Evolutionary conservation across 2,888 invertebrate species (phyloP).

Genomic region (Nephrotoma guestfalica): DNA sequence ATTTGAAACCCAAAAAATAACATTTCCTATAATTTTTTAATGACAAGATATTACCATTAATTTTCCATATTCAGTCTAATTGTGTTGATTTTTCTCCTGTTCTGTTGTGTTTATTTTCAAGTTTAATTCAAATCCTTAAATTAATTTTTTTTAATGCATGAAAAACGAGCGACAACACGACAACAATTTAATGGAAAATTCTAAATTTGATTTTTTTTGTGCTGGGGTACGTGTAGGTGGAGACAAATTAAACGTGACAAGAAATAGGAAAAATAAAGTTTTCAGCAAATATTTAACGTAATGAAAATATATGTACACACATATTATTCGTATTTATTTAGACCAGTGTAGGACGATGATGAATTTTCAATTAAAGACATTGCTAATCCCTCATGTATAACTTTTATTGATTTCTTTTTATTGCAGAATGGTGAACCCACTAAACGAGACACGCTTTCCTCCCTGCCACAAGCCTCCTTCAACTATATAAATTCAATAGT

Average conservation of each 20-base stretch:
- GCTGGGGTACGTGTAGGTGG: background rate
- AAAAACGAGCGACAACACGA: background rate
- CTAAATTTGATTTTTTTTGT: background rate
- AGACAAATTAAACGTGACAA: background rate
- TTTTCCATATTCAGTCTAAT: background rate
- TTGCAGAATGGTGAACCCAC: constrained; percentile 10
- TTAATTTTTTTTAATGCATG: background rate
- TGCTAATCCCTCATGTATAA: background rate
- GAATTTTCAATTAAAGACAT: background rate
- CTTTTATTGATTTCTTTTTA: background rate
- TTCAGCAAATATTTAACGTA: background rate
- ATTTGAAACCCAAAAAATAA: background rate
- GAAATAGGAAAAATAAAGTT: background rate
- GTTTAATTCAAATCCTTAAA: background rate
- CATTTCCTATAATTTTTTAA: background rate
- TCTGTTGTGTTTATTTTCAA: background rate
- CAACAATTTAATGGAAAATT: background rate
- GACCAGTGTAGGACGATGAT: background rate
- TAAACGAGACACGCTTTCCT: constrained; percentile 40
- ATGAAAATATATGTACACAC: background rate
- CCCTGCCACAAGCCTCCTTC: constrained; percentile 62
- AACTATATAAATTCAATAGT: constrained; percentile 82
- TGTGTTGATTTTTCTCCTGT: background rate
- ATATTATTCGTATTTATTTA: too few species aligned
- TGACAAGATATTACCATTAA: background rate